Percentiles rank a stretch among this genome's conserved stretches.
phyloP scores from a whole-genome alignment of 2,888 invertebrate species.

The Agonum fuliginosum region DNA sequence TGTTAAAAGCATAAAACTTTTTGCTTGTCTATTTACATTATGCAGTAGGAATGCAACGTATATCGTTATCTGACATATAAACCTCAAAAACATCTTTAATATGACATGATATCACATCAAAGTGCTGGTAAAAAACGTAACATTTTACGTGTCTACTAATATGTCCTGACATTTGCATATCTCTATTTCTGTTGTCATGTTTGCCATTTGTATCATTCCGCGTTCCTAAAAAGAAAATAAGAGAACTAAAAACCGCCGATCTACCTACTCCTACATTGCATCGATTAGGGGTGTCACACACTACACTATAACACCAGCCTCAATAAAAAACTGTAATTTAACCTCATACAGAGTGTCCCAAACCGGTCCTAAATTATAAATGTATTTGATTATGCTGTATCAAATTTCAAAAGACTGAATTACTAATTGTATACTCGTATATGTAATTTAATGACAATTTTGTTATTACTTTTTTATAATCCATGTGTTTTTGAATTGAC shows the following conservation, averaged over 20 bases:
- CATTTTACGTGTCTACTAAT: constrained; percentile 10
- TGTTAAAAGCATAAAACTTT: too few relatives aligned
- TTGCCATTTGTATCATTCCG: constrained; percentile 13
- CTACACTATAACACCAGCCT: too few relatives aligned
- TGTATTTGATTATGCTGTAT: too few relatives aligned
- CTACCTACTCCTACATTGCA: constrained; percentile 1
- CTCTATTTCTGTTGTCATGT: constrained; percentile 25
- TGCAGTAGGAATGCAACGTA: neutral
- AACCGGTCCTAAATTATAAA: too few relatives aligned
- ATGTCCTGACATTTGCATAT: constrained; percentile 29
- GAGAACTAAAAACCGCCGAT: neutral
- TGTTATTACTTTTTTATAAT: too few relatives aligned
- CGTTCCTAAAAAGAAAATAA: constrained; percentile 15
- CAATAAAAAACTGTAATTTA: too few relatives aligned
- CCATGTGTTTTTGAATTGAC: too few relatives aligned
- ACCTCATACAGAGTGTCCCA: too few relatives aligned
- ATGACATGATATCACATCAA: constrained; percentile 18
- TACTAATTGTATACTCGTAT: too few relatives aligned
- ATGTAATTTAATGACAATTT: too few relatives aligned
- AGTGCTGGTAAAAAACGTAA: constrained; percentile 2
- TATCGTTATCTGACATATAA: constrained; percentile 1
- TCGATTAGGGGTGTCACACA: neutral
- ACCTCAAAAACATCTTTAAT: constrained; percentile 19
- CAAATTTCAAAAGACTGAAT: too few relatives aligned
- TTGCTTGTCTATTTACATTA: too few relatives aligned